A percentile compares a stretch with the other conserved stretches of the same genome.
Conservation (phyloP, 35 echinoderm and acorn worm genomes). For the Amphiura filiformis region DNA sequence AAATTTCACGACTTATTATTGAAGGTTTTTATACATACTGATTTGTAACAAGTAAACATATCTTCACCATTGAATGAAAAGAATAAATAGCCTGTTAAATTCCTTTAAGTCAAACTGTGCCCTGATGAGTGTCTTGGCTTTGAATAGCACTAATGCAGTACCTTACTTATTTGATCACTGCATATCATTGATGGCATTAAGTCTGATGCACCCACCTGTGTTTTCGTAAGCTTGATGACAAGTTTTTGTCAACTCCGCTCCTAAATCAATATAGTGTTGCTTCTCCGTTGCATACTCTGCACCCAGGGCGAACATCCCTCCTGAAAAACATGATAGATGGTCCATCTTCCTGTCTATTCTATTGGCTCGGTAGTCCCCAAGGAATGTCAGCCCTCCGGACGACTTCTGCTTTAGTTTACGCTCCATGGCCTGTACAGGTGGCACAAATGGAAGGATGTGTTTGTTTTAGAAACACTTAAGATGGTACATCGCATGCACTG, state of each 20-base stretch:
- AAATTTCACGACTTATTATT: too few relatives aligned
- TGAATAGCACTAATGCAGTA: too few relatives aligned
- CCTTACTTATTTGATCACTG: too few relatives aligned
- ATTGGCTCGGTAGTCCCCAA: conserved; percentile 86
- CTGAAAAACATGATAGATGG: conserved; percentile 95
- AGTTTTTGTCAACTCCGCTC: conserved; percentile 70
- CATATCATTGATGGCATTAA: too few relatives aligned
- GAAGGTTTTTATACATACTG: too few relatives aligned
- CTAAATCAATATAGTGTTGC: conserved; percentile 81
- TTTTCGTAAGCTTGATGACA: conserved; percentile 95
- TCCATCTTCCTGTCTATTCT: conserved; percentile 98
- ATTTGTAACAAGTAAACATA: too few relatives aligned
- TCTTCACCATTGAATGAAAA: too few relatives aligned
- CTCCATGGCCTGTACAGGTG: conserved; percentile 64
- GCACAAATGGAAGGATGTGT: not conserved
- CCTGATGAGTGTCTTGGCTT: too few relatives aligned
- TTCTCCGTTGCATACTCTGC: conserved; percentile 48
- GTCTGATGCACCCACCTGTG: conserved; percentile 84
- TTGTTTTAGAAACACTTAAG: conserved; percentile 4
- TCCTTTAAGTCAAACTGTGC: too few relatives aligned
- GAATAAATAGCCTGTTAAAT: too few relatives aligned
- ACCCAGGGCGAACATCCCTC: conserved; percentile 95
- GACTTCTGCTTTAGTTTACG: conserved; percentile 83
- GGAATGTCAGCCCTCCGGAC: conserved; percentile 66
- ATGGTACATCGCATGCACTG: too few relatives aligned